phyloP scores from a whole-genome alignment of 2,888 invertebrate genomes.

The Meta bourneti region DNA sequence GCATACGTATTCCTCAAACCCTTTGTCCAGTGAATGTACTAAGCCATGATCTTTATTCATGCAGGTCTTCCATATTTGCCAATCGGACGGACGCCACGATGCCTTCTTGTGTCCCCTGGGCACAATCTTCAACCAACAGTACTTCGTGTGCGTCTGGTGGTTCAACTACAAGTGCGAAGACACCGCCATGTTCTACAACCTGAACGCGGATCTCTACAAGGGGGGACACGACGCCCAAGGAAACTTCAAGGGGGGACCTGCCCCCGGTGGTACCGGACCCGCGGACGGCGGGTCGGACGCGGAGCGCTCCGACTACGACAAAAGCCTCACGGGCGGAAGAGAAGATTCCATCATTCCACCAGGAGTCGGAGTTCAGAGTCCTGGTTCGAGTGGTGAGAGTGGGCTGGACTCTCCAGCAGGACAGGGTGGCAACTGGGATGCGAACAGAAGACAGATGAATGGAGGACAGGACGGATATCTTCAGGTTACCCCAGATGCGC shows the following conservation, averaged over 20 bases:
- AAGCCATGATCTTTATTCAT: too few relatives aligned
- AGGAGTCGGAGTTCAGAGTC: conserved; percentile 7
- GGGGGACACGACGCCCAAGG: conserved; percentile 33
- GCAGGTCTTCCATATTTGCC: conserved; percentile 89
- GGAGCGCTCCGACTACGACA: conserved; percentile 14
- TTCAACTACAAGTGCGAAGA: conserved; percentile 94
- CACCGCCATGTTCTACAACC: conserved; percentile 88
- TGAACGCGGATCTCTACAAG: conserved; percentile 87
- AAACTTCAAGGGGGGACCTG: conserved; percentile 54
- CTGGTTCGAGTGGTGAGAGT: conserved; percentile 18
- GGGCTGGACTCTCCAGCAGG: background rate
- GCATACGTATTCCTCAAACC: too few relatives aligned
- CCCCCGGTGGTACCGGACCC: background rate
- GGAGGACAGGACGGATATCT: background rate
- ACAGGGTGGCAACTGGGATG: background rate
- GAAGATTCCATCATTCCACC: conserved; percentile 12
- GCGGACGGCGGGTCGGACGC: background rate
- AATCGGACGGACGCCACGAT: conserved; percentile 90
- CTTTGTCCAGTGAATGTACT: too few relatives aligned
- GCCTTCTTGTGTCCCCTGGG: conserved; percentile 95
- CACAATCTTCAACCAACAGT: conserved; percentile 93
- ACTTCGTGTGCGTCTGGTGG: conserved; percentile 96
- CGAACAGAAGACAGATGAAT: background rate
- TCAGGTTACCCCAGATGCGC: background rate
- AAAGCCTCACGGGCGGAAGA: background rate